A percentile compares a stretch with the other conserved stretches of the same genome.
phyloP scores from a whole-genome alignment of 2,888 invertebrate genomes.

The Altica lythri region DNA sequence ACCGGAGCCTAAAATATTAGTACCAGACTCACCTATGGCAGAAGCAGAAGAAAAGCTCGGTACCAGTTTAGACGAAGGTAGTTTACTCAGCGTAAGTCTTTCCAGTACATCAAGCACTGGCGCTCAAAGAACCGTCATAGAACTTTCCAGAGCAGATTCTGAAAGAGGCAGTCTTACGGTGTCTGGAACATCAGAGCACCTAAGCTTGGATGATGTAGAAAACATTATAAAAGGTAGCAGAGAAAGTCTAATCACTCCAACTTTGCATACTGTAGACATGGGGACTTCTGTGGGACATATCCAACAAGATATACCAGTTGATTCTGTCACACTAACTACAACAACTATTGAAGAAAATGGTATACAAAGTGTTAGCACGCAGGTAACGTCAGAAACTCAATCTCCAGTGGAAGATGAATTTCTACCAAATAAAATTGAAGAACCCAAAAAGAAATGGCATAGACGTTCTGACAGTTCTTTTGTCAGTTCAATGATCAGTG shows the following conservation, averaged over 20 bases:
- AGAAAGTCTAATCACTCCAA: slow-evolving; percentile 48
- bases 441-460: slow-evolving; percentile 60
- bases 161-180: slow-evolving; percentile 56
- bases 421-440: slow-evolving; percentile 38
- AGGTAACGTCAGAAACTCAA: slow-evolving; percentile 60
- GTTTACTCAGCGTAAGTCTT: slow-evolving; percentile 62
- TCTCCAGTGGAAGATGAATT: slow-evolving; percentile 39
- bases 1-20: slow-evolving; percentile 61
- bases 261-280: slow-evolving; percentile 49
- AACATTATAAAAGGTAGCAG: slow-evolving; percentile 44
- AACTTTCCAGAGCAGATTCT: slow-evolving; percentile 56
- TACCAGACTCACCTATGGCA: slow-evolving; percentile 60
- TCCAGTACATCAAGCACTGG: slow-evolving; percentile 63
- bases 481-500: slow-evolving; percentile 44
- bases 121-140: slow-evolving; percentile 57
- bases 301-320: slow-evolving; percentile 49
- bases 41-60: slow-evolving; percentile 60
- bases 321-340: slow-evolving; percentile 61
- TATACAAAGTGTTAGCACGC: slow-evolving; percentile 60
- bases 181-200: slow-evolving; percentile 57
- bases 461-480: slow-evolving; percentile 63
- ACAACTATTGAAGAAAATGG: slow-evolving; percentile 59
- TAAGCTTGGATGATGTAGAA: slow-evolving; percentile 55
- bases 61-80: slow-evolving; percentile 65
- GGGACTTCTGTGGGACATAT: slow-evolving; percentile 54